Evolutionary conservation across 2,888 invertebrate species (phyloP).

Genomic region (Monopis laevigella): DNA sequence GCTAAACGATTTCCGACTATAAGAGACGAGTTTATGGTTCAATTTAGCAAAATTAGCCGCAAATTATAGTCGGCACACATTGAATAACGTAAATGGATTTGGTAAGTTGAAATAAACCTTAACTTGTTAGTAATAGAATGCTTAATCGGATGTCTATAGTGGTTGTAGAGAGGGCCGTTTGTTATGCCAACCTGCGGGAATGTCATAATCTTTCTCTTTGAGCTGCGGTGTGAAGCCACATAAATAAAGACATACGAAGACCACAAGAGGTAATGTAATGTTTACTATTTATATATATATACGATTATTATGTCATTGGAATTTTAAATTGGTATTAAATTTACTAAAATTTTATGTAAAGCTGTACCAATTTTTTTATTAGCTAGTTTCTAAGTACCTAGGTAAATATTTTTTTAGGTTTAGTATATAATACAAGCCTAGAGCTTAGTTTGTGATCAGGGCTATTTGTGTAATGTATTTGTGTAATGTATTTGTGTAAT

Average conservation of each 20-base stretch:
- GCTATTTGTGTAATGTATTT: too few species aligned
- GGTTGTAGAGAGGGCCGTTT: conserved; percentile 42
- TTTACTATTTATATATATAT: too few species aligned
- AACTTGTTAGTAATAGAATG: conserved; percentile 28
- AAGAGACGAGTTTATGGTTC: conserved; percentile 49
- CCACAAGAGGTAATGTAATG: neutral
- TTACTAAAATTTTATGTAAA: too few species aligned
- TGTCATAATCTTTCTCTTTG: conserved; percentile 67
- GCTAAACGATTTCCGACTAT: conserved; percentile 61
- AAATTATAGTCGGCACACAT: conserved; percentile 60
- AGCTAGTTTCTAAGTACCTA: too few species aligned
- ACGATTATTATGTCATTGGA: too few species aligned
- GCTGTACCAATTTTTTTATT: too few species aligned
- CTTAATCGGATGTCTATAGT: conserved; percentile 26
- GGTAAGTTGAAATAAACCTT: conserved; percentile 36
- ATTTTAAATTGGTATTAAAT: too few species aligned
- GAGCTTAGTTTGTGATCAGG: too few species aligned
- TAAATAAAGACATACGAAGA: conserved; percentile 40
- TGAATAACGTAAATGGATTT: conserved; percentile 43
- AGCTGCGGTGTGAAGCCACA: conserved; percentile 46
- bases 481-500: too few species aligned
- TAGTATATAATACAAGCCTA: too few species aligned
- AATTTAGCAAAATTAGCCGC: conserved; percentile 49
- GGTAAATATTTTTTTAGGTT: too few species aligned
- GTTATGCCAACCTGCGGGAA: conserved; percentile 43